Evolutionary conservation across 2,113 vertebrate genomes (phyloP), one percentile per base, ranked within the genome.

Genomic region (Gadus macrocephalus): DNA sequence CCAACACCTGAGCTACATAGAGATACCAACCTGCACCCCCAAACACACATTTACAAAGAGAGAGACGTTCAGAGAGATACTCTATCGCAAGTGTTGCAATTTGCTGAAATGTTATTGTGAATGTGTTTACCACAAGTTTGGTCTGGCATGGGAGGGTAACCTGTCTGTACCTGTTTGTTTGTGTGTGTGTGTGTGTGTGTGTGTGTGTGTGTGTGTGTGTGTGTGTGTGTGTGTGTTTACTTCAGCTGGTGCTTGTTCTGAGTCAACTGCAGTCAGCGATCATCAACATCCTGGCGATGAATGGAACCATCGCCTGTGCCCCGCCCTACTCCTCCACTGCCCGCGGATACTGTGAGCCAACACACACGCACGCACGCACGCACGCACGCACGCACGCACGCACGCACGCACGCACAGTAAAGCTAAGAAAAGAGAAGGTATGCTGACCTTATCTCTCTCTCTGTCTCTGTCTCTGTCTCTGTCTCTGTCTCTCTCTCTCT

Each of bases 251-350:
- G 68, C 83, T 96, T 68, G 73, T 96, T 79, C 81, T 95, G 85
- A 95, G 88, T 76, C 93, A 96, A 5, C 79, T 96, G 64, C 95
- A 96, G 77, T 79, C 92, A 8, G 80, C 90, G 9, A 91, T 94
- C 81, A 94, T 96, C 81, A 93, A 91, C 80, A 92, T 93, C 65
- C 75, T 95, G 53, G 91, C 92, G 12, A 35, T 77, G 28, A 77
- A 79, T 0, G 88, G 83, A 15, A 65, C 81, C 59, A 94, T 96
- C 12, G 82, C 91, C 25, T 96, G 94, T 59, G 63, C 77, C 14
- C 94, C 94, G 6, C 94, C 93, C 17, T 93, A 94, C 69, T 91
- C 94, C 0, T 81, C 93, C 0, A 5, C 19, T 60, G 85, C 89
- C 61, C 91, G 94, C 87, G 95, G 93, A 85, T 89, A 92, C 78